Evolutionary conservation across 2,888 invertebrate species (phyloP), one percentile per base, ranked within the genome.

Genomic region (Cyclophora albipunctata): DNA sequence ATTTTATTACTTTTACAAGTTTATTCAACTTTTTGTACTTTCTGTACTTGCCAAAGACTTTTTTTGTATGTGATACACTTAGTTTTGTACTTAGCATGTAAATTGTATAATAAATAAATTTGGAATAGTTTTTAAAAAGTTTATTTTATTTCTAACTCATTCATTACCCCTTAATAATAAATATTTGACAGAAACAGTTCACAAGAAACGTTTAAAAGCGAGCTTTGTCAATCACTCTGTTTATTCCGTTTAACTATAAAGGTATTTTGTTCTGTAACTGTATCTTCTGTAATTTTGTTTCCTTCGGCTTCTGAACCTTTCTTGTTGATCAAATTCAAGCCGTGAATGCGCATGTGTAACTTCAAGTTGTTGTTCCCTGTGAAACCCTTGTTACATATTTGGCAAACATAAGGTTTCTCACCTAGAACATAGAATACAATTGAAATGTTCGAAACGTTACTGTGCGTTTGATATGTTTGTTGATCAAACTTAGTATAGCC

Each of bases 31-130:
- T 52, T 60, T 66, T 63, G 75, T 82, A 78, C 75, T 66, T 69
- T 74, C 69, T 68, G 81, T 85, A 80, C 81, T 86, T 73, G 85
- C 87, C 87, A 88, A 87, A 88, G 87, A 87, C 78, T 81, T 83
- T 81, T 81, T 84, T 84, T 73, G 73, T 83, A 85, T 85, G 84
- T 86, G 84, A 87, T 87, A 86, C 75, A 73, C 75, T 84, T 81
- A 80, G 73, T 82, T 84, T 82, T 81, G 78, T 80, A 81, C 71
- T 71, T 84, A 81, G 71, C 66, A 51, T 70, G 61, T 82, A 82
- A 72, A 73, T 68, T 71, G 73, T 71, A 67, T 62, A 73, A 69
- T 71, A 75, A 74, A 75, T 65, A 50, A 67, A 64, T 70, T 69
- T 68, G 61, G 65, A 55, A 56, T 57, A 53, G 50, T 59, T 53